A percentile compares a stretch with the other conserved stretches of the same genome.
These are phyloP conservation scores for Teleogryllus occipitalis DNA, from an alignment of 1,140 invertebrate genomes.

Conservation along the genomic window DNA sequence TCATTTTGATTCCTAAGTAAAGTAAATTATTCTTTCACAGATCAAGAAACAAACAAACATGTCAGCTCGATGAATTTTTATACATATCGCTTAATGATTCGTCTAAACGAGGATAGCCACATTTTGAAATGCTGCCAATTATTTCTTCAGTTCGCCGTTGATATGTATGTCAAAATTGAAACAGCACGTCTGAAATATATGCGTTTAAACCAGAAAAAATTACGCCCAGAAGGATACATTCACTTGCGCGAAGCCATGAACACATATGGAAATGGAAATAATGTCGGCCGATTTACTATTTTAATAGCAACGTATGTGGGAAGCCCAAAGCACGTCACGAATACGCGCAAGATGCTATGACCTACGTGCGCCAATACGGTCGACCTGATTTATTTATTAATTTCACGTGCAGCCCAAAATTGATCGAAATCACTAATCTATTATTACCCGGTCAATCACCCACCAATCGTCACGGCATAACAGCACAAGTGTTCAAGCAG, in stretches of 20 bases:
- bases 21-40: conserved; percentile 7
- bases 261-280: conserved; percentile 14
- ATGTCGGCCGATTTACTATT: conserved; percentile 20
- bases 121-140: conserved; percentile 28
- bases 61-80: neutral
- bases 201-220: conserved; percentile 31
- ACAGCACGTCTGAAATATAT: conserved; percentile 33
- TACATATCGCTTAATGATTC: neutral
- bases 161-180: conserved; percentile 36
- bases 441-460: conserved; percentile 31
- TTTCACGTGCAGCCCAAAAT: conserved; percentile 26
- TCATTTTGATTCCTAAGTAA: conserved; percentile 15
- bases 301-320: conserved; percentile 15
- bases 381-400: conserved; percentile 35
- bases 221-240: conserved; percentile 40
- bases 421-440: conserved; percentile 34
- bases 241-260: conserved; percentile 34
- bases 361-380: conserved; percentile 16
- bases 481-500: conserved; percentile 38
- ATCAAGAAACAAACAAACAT: neutral
- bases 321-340: conserved; percentile 18
- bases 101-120: neutral
- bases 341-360: conserved; percentile 18
- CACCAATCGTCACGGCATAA: conserved; percentile 37
- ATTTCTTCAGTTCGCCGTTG: conserved; percentile 28